phyloP scores from a whole-genome alignment of 2,888 invertebrate genomes.

The Orthosia incerta region DNA sequence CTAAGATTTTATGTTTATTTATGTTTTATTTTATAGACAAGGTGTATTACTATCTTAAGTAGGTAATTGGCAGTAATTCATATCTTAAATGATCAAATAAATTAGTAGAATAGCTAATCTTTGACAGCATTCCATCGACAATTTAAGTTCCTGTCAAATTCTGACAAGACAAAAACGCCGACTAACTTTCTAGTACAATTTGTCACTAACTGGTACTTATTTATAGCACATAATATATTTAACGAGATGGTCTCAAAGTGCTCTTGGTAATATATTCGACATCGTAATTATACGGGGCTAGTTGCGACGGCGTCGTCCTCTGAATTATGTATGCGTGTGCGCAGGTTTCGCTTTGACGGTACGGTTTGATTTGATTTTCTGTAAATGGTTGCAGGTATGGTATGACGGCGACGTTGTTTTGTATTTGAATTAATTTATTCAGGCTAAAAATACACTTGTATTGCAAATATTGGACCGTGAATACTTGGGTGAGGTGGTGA shows the following conservation, averaged over 20 bases:
- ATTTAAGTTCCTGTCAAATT: conserved; percentile 17
- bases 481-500: no score
- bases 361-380: conserved; percentile 71
- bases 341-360: conserved; percentile 66
- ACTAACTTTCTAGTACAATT: conserved; percentile 57
- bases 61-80: not conserved
- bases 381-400: conserved; percentile 65
- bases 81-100: not conserved
- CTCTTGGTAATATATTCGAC: conserved; percentile 78
- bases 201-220: conserved; percentile 72
- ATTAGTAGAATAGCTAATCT: not conserved
- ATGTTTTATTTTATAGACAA: not conserved
- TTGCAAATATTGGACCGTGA: not conserved
- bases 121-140: not conserved
- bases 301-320: conserved; percentile 71
- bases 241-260: conserved; percentile 73
- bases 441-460: conserved; percentile 34
- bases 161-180: conserved; percentile 7
- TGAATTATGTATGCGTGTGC: conserved; percentile 81
- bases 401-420: conserved; percentile 42
- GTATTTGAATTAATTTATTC: conserved; percentile 52
- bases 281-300: conserved; percentile 81
- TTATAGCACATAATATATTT: conserved; percentile 77
- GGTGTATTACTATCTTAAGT: not conserved
- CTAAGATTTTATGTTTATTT: conserved; percentile 12